A percentile compares a stretch with the other conserved stretches of the same genome.
phyloP scores from a whole-genome alignment of 2,888 invertebrate species.

The Dynastes maya region DNA sequence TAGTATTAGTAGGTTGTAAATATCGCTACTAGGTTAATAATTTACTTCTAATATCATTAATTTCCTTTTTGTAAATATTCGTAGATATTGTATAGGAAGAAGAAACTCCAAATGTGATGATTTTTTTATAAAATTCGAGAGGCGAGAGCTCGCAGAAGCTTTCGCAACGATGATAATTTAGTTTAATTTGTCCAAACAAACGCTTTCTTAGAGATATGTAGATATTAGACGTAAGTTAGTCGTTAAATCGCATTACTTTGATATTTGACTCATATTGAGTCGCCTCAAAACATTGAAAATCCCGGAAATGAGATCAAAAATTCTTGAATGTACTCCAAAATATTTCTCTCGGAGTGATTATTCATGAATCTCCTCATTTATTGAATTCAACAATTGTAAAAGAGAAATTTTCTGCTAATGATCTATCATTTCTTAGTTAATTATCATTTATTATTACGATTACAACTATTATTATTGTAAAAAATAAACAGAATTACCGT shows the following conservation, averaged over 20 bases:
- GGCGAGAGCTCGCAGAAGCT: background rate
- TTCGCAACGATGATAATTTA: conserved; percentile 47
- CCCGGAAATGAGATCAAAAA: too few species aligned
- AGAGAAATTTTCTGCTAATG: conserved; percentile 56
- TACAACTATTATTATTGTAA: too few species aligned
- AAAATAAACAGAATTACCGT: conserved; percentile 35
- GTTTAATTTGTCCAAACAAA: conserved; percentile 53
- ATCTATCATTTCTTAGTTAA: conserved; percentile 54
- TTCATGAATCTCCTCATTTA: conserved; percentile 60
- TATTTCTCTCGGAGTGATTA: conserved; percentile 5
- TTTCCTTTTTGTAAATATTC: conserved; percentile 40
- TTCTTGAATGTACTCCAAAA: background rate
- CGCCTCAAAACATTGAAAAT: conserved; percentile 4
- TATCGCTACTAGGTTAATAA: conserved; percentile 45
- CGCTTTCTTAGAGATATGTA: conserved; percentile 52
- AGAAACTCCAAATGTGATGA: conserved; percentile 48
- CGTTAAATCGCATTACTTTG: background rate
- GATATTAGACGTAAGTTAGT: conserved; percentile 50
- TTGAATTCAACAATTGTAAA: too few species aligned
- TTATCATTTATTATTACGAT: too few species aligned
- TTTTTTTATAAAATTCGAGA: conserved; percentile 43
- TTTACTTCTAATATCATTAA: conserved; percentile 1
- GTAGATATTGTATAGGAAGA: conserved; percentile 25
- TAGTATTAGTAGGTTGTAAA: conserved; percentile 59
- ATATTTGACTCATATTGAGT: conserved; percentile 58